Evolutionary conservation across 1,140 invertebrate genomes (phyloP).

Genomic region (Eubasilissa regina): DNA sequence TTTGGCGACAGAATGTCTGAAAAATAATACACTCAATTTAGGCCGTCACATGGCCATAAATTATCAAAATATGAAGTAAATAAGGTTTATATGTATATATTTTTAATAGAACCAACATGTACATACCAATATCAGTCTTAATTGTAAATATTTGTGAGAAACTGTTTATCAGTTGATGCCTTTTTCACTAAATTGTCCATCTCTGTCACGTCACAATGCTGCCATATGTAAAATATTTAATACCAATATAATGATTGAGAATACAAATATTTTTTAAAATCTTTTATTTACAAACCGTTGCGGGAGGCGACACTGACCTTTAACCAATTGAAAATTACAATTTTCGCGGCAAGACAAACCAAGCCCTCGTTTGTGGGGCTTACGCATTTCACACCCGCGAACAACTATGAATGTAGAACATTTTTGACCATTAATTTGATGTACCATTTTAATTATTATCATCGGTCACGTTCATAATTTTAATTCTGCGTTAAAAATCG

Average conservation of each 20-base stretch:
- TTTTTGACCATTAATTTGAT: too few species aligned
- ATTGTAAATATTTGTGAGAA: slow-evolving; percentile 51
- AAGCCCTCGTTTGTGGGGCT: too few species aligned
- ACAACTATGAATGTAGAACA: too few species aligned
- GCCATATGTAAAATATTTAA: slow-evolving; percentile 43
- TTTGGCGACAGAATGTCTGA: slow-evolving; percentile 53
- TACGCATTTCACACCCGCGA: too few species aligned
- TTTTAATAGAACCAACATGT: slow-evolving; percentile 26
- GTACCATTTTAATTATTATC: too few species aligned
- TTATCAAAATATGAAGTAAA: slow-evolving; percentile 1
- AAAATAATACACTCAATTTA: slow-evolving; percentile 34
- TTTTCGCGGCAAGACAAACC: too few species aligned
- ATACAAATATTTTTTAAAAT: background rate
- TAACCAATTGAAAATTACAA: too few species aligned
- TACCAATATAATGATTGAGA: slow-evolving; percentile 7
- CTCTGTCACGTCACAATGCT: slow-evolving; percentile 55
- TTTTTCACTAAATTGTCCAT: slow-evolving; percentile 51
- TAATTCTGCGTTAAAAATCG: too few species aligned
- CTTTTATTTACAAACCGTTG: background rate
- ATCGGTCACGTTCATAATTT: too few species aligned
- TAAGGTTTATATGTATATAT: background rate
- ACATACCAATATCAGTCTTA: slow-evolving; percentile 51
- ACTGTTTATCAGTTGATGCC: slow-evolving; percentile 54
- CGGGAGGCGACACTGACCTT: background rate
- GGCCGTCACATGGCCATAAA: slow-evolving; percentile 23